Evolutionary conservation across 2,888 invertebrate genomes (phyloP).

Genomic region (Peribatodes rhomboidaria): DNA sequence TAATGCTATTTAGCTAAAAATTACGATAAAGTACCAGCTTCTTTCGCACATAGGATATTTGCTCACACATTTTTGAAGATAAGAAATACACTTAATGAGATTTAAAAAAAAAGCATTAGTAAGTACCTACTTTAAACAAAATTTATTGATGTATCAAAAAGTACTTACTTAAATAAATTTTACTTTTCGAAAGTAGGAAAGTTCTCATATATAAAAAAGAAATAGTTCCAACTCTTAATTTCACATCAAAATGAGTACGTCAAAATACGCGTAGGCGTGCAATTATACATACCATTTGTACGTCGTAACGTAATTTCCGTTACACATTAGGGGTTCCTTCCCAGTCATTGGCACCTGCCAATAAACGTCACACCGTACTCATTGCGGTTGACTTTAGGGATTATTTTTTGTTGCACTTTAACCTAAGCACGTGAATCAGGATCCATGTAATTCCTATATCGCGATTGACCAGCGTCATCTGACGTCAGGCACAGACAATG

Average conservation of each 20-base stretch:
- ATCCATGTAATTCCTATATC: constrained; percentile 1
- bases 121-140: too few relatives aligned
- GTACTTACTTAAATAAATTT: too few relatives aligned
- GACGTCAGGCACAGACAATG: constrained; percentile 12
- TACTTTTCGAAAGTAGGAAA: too few relatives aligned
- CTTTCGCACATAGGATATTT: too few relatives aligned
- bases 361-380: constrained; percentile 1
- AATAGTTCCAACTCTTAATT: not conserved
- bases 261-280: not conserved
- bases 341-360: constrained; percentile 11
- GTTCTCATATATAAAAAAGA: too few relatives aligned
- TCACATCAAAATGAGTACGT: not conserved
- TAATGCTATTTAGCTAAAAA: not conserved
- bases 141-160: too few relatives aligned
- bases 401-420: constrained; percentile 7
- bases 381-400: constrained; percentile 7
- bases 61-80: too few relatives aligned
- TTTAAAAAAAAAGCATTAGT: too few relatives aligned
- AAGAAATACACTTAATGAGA: too few relatives aligned
- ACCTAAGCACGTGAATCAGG: constrained; percentile 16
- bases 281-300: not conserved
- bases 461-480: constrained; percentile 1
- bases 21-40: too few relatives aligned
- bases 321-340: constrained; percentile 10
- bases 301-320: constrained; percentile 3